Evolutionary conservation across 2,888 invertebrate species (phyloP).

Genomic region (Atethmia centrago): DNA sequence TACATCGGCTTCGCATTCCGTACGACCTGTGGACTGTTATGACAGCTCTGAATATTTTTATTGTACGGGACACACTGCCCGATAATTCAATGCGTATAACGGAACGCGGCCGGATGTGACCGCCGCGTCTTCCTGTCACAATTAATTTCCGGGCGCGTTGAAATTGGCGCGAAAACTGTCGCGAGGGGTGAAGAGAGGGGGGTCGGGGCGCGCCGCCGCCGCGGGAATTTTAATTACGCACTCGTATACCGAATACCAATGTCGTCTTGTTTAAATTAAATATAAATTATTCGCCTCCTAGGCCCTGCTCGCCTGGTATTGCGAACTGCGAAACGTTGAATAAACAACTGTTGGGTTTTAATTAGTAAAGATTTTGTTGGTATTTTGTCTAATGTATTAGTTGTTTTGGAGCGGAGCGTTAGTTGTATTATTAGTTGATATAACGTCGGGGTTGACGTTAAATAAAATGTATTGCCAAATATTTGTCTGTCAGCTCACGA

Average conservation of each 20-base stretch:
- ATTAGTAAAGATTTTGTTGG: conserved; percentile 83
- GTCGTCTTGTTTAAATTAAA: conserved; percentile 91
- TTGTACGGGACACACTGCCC: conserved; percentile 73
- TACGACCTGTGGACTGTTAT: conserved; percentile 54
- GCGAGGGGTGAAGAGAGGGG: conserved; percentile 75
- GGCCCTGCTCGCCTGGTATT: conserved; percentile 87
- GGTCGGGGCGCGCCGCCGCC: conserved; percentile 81
- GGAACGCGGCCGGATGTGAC: conserved; percentile 89
- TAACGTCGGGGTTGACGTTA: conserved; percentile 37
- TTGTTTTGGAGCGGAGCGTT: conserved; percentile 52
- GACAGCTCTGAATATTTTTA: conserved; percentile 73
- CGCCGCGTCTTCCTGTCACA: conserved; percentile 90
- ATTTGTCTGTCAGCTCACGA: conserved; percentile 25
- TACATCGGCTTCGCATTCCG: conserved; percentile 40
- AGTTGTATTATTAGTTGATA: conserved; percentile 58
- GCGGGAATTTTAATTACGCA: conserved; percentile 91
- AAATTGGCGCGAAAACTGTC: conserved; percentile 91
- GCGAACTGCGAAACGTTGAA: conserved; percentile 84
- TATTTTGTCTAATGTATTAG: conserved; percentile 72
- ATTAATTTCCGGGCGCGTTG: conserved; percentile 91
- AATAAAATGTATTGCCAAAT: conserved; percentile 41
- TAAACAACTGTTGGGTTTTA: conserved; percentile 87
- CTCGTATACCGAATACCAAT: conserved; percentile 90
- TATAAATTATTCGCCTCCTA: conserved; percentile 90
- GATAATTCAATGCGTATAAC: conserved; percentile 84